Base-by-base conservation (phyloP, 2,797 vertebrate genomes). In the Notamacropus eugenii region DNA sequence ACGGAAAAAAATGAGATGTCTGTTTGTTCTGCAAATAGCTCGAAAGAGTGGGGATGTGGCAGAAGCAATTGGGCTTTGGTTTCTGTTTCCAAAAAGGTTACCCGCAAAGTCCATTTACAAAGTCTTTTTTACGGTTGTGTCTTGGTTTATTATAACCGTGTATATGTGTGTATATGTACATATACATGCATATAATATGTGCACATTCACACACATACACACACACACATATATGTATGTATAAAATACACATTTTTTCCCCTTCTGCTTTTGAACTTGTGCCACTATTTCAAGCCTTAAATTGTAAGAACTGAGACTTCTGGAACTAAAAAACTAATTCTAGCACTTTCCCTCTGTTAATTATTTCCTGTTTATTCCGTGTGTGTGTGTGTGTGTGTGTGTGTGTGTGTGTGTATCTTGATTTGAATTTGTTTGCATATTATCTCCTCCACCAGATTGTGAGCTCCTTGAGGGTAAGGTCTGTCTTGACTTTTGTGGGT, bases 21-120 rank as follows among this genome's bases (percentile, higher is more conserved):
- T 97, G 95, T 96, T 95, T 96, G 97, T 95, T 0, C 0, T 94
- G 97, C 96, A 98, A 93, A 94, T 95, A 97, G 98, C 96, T 97
- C 93, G 82, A 95, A 97, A 97, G 93, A 92, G 97, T 90, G 97
- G 54, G 50, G 22, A 46, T 50, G 40, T 46, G 90, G 92, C 96
- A 62, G 62, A 94, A 10, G 34, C 62, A 40, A n/a, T 74, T 40
- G 62, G 8, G 8, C 40, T 74, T 74, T 40, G 67, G n/a, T 16
- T 55, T 29, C 92, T 91, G 93, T 97, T 91, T 92, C 93, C 96
- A 97, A 98, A 97, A 96, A 95, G 93, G 27, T 91, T 59, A 94
- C 97, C 97, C 93, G 98, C 97, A 58, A 98, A 97, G 96, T 97
- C 54, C 95, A 95, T 97, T 97, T 97, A 95, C 95, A 98, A 95